These are phyloP conservation scores for Mormoops blainvillei DNA, from an alignment of 2,113 vertebrate genomes.

Conservation along the genomic window DNA sequence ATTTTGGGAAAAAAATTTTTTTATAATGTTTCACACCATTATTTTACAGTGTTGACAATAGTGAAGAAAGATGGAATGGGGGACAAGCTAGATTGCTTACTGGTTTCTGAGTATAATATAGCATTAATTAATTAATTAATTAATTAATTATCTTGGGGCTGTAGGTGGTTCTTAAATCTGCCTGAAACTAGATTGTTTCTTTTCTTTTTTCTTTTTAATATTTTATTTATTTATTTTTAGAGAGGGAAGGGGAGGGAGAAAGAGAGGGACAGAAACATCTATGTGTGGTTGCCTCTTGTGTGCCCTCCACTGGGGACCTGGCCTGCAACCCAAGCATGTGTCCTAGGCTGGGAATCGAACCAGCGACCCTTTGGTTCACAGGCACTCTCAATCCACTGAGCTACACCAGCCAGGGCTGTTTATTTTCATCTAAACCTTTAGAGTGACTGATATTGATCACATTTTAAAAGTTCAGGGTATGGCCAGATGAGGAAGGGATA, in stretches of 20 bases:
- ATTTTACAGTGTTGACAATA: background rate
- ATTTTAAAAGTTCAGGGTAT: constrained; percentile 1
- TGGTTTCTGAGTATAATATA: constrained; percentile 1
- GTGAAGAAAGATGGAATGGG: background rate
- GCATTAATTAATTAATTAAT: background rate
- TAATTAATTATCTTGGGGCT: background rate
- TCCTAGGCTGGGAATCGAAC: too few species aligned
- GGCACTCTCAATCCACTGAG: too few species aligned
- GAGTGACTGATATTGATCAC: background rate
- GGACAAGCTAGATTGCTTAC: background rate
- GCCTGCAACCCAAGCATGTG: too few species aligned
- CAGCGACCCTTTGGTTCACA: too few species aligned
- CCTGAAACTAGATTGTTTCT: background rate
- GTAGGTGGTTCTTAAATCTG: background rate
- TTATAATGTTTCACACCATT: background rate
- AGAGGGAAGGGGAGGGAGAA: too few species aligned
- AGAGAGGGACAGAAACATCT: too few species aligned
- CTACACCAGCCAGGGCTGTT: too few species aligned
- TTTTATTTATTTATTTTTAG: too few species aligned
- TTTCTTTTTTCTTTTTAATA: too few species aligned
- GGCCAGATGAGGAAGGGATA: background rate
- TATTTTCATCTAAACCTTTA: background rate
- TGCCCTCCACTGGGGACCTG: too few species aligned
- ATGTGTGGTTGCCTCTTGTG: too few species aligned
- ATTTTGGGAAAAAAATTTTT: background rate